Evolutionary conservation across 1,140 invertebrate genomes (phyloP).

Genomic region (Cotesia vestalis): DNA sequence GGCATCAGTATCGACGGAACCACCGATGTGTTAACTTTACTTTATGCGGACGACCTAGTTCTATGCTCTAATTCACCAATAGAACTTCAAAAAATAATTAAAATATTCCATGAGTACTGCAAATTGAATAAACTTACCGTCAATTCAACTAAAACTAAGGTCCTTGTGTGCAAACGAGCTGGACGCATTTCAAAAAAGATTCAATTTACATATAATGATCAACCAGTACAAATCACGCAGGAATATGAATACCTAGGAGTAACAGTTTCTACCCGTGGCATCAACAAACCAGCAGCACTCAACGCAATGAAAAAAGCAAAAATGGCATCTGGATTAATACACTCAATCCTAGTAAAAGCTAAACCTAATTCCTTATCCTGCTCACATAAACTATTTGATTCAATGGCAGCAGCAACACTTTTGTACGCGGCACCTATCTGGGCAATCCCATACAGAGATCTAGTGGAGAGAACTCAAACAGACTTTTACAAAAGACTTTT

Average conservation of each 20-base stretch:
- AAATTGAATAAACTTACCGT: neutral
- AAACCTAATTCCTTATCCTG: conserved; percentile 1
- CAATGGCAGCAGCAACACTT: neutral
- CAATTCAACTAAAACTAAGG: neutral
- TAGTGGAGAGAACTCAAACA: conserved; percentile 2
- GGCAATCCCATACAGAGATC: neutral
- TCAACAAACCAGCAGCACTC: neutral
- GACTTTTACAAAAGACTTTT: conserved; percentile 3
- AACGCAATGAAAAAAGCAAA: conserved; percentile 3
- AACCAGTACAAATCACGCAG: no score
- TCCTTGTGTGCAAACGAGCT: neutral
- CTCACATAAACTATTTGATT: neutral
- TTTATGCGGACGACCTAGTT: conserved; percentile 39
- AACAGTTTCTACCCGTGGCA: no score
- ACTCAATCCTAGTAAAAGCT: conserved; percentile 2
- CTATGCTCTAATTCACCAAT: neutral
- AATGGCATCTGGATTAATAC: neutral
- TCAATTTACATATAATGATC: neutral
- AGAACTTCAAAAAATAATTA: no score
- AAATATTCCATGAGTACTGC: neutral
- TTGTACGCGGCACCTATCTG: neutral
- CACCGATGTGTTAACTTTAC: conserved; percentile 27
- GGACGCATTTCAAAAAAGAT: neutral
- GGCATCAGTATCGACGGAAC: neutral
- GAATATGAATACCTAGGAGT: conserved; percentile 2